Evolutionary conservation across 2,113 vertebrate genomes (phyloP).

Genomic region (Melanocharis versteri): DNA sequence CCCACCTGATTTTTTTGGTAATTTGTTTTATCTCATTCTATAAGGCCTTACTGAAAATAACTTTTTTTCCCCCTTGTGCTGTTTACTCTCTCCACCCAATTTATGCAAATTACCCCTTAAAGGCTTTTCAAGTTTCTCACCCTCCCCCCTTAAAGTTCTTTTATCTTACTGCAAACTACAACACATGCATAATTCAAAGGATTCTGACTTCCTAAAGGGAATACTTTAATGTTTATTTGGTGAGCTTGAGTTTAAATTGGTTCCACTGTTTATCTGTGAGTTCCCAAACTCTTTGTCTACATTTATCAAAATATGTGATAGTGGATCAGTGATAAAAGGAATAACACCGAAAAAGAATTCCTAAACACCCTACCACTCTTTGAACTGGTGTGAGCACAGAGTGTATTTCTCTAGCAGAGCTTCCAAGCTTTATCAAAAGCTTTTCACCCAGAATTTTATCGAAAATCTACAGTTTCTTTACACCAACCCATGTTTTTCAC

Average conservation of each 20-base stretch:
- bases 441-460: neutral
- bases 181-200: slow-evolving; percentile 61
- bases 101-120: slow-evolving; percentile 45
- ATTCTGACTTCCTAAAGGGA: slow-evolving; percentile 45
- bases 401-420: neutral
- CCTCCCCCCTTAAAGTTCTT: slow-evolving; percentile 36
- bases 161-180: slow-evolving; percentile 61
- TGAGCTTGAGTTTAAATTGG: slow-evolving; percentile 39
- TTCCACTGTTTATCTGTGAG: neutral
- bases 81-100: slow-evolving; percentile 49
- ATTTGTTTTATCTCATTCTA: slow-evolving; percentile 11
- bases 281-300: neutral
- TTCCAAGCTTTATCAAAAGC: neutral
- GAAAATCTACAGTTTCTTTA: neutral
- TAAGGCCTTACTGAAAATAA: slow-evolving; percentile 9
- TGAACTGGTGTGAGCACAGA: neutral
- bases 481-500: neutral
- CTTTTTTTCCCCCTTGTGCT: neutral
- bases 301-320: neutral
- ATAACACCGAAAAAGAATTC: neutral
- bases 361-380: neutral
- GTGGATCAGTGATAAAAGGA: neutral
- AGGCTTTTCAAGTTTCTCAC: slow-evolving; percentile 42
- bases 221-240: slow-evolving; percentile 52
- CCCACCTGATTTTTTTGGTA: slow-evolving; percentile 5